A percentile compares a stretch with the other conserved stretches of the same genome.
These are phyloP conservation scores for Philaethria dido DNA, from an alignment of 2,888 invertebrate species.

Conservation along the genomic window DNA sequence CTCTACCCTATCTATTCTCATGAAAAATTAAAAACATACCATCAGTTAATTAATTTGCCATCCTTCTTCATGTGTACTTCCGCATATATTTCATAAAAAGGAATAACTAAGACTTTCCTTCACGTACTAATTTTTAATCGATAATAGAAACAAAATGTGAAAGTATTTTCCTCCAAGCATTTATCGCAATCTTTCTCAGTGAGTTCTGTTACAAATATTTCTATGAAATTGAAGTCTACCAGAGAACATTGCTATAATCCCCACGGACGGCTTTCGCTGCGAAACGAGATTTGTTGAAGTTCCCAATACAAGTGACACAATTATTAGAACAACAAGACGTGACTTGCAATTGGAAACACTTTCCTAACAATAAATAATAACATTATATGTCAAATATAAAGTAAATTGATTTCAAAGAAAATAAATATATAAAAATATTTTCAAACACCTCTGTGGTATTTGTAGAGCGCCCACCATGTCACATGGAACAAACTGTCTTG, in stretches of 20 bases:
- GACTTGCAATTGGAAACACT: constrained; percentile 12
- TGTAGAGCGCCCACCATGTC: too few species aligned
- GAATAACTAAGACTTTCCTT: too few species aligned
- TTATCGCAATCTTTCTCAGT: constrained; percentile 43
- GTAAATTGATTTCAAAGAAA: neutral
- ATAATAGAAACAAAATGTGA: neutral
- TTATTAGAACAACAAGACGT: constrained; percentile 17
- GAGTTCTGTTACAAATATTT: constrained; percentile 60
- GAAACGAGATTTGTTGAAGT: constrained; percentile 23
- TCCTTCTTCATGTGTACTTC: too few species aligned
- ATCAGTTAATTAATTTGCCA: too few species aligned
- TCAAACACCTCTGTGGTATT: too few species aligned
- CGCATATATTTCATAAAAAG: too few species aligned
- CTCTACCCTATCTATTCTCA: too few species aligned
- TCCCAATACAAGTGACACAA: constrained; percentile 20
- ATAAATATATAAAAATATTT: too few species aligned
- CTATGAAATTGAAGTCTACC: constrained; percentile 64
- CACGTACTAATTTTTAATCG: neutral
- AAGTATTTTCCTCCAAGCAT: constrained; percentile 1
- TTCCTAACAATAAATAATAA: neutral
- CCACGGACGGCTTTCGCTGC: constrained; percentile 36
- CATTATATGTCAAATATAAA: neutral
- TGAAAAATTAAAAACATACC: too few species aligned
- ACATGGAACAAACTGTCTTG: too few species aligned
- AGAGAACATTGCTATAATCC: constrained; percentile 43